A percentile compares a stretch with the other conserved stretches of the same genome.
Conservation (phyloP, 2,113 vertebrate genomes). For the Uropsilus gracilis region DNA sequence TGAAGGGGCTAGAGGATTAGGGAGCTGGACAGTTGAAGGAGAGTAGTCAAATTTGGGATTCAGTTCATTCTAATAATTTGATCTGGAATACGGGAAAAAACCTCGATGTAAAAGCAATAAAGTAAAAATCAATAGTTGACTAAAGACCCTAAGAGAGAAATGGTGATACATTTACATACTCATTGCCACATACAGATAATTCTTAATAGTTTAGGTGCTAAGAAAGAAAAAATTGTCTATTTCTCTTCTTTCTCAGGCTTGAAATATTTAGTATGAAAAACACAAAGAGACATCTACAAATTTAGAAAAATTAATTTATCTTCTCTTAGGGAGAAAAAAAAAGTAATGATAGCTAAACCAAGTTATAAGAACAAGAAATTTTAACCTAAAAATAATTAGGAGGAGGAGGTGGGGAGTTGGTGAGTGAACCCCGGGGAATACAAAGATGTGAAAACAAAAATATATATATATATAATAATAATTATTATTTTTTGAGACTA, state of each 20-base stretch:
- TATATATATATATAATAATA: too few species aligned
- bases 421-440: too few species aligned
- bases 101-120: neutral
- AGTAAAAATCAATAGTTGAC: neutral
- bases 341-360: neutral
- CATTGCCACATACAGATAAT: neutral
- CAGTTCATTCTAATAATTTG: neutral
- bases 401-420: too few species aligned
- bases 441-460: too few species aligned
- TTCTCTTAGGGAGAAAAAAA: neutral
- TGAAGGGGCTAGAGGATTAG: neutral
- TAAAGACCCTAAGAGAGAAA: constrained; percentile 20
- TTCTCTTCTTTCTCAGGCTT: neutral
- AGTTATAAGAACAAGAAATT: neutral
- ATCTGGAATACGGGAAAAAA: neutral
- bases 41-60: neutral
- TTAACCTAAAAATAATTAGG: neutral
- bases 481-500: too few species aligned
- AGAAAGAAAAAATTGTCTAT: neutral
- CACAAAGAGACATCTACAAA: constrained; percentile 10
- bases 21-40: neutral
- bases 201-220: neutral
- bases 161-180: neutral
- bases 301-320: neutral
- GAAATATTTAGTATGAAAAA: constrained; percentile 37